phyloP scores from a whole-genome alignment of 2,888 invertebrate species.

The Sturmia bella region DNA sequence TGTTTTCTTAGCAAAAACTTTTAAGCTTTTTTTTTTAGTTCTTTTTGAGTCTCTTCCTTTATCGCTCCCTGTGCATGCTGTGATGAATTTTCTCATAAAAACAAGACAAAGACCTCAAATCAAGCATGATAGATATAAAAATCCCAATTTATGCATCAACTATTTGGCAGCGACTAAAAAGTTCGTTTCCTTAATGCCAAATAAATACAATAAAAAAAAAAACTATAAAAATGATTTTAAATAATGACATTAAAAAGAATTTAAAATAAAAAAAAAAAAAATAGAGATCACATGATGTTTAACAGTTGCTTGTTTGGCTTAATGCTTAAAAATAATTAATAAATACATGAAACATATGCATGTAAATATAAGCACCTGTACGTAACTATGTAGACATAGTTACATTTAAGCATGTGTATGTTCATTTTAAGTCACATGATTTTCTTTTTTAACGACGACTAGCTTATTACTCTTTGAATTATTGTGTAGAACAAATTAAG shows the following conservation, averaged over 20 bases:
- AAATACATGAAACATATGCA: neutral
- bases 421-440: no score
- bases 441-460: no score
- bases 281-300: constrained; percentile 28
- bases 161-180: constrained; percentile 62
- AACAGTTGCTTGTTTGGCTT: neutral
- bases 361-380: no score
- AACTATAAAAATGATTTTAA: constrained; percentile 35
- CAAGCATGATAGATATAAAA: constrained; percentile 42
- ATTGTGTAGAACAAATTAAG: no score
- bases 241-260: constrained; percentile 53
- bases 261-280: constrained; percentile 23
- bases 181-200: constrained; percentile 63
- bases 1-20: no score
- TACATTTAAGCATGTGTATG: no score
- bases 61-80: neutral
- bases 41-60: no score
- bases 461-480: no score
- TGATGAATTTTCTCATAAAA: constrained; percentile 26
- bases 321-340: neutral
- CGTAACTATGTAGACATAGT: no score
- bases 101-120: constrained; percentile 56
- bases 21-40: no score
- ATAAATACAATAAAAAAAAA: constrained; percentile 33
- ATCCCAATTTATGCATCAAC: constrained; percentile 37